These are phyloP conservation scores for Rhizoglyphus robini DNA, from an alignment of 1,140 invertebrate genomes.

Conservation along the genomic window DNA sequence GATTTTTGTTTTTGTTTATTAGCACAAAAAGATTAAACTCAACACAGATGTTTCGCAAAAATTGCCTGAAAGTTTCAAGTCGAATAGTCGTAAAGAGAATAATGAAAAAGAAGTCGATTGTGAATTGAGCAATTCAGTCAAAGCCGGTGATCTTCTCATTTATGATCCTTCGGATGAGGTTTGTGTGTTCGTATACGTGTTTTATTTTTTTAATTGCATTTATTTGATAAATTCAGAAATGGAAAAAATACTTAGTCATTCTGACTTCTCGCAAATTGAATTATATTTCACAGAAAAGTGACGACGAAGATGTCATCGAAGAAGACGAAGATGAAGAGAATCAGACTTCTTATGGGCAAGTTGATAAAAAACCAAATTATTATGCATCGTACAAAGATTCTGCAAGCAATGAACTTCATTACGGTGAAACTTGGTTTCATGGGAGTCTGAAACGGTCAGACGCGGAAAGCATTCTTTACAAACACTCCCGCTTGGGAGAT, in stretches of 20 bases:
- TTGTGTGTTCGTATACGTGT: no score
- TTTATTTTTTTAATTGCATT: not conserved
- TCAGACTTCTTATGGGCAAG: constrained; percentile 26
- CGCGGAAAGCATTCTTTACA: constrained; percentile 56
- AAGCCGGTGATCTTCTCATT: not conserved
- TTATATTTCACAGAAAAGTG: constrained; percentile 7
- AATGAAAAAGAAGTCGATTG: not conserved
- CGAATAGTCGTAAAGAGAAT: not conserved
- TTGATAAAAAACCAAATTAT: not conserved
- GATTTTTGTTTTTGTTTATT: not conserved
- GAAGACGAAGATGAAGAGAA: constrained; percentile 43
- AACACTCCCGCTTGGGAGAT: constrained; percentile 73
- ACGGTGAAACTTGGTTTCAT: constrained; percentile 90
- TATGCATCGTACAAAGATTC: not conserved
- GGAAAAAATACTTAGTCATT: constrained; percentile 7
- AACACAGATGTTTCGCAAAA: not conserved
- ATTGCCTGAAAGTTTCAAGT: not conserved
- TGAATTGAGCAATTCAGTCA: constrained; percentile 1
- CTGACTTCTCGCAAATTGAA: constrained; percentile 1
- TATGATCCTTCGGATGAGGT: not conserved
- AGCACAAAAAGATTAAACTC: not conserved
- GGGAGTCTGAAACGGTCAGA: constrained; percentile 50
- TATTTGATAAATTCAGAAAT: not conserved
- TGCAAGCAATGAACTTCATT: constrained; percentile 62
- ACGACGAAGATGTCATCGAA: constrained; percentile 39